A percentile compares a stretch with the other conserved stretches of the same genome.
Conservation (phyloP, 2,113 vertebrate genomes). For the Empidonax traillii region DNA sequence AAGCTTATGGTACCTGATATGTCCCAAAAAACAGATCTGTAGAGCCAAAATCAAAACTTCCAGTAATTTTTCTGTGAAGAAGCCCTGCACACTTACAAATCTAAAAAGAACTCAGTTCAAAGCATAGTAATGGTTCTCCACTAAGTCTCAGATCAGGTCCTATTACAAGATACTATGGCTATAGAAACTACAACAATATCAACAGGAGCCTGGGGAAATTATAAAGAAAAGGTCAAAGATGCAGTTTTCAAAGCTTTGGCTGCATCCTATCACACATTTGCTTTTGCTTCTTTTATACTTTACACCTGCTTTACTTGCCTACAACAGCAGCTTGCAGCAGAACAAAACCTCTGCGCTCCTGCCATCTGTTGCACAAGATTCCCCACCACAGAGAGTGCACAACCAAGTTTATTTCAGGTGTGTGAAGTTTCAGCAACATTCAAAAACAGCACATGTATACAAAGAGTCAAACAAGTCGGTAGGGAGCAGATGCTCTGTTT, state of each 20-base stretch:
- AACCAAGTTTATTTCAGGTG: not conserved
- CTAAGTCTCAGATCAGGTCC: not conserved
- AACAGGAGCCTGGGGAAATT: not conserved
- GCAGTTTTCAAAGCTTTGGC: not conserved
- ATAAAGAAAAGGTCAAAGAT: not conserved
- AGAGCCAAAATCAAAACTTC: not conserved
- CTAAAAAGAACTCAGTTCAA: not conserved
- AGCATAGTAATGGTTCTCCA: not conserved
- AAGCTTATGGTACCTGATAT: not conserved
- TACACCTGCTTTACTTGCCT: not conserved
- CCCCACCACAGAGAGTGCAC: not conserved
- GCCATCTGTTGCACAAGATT: not conserved
- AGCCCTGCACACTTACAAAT: not conserved
- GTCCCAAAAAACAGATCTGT: not conserved
- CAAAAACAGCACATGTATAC: not conserved
- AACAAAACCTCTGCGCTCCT: not conserved
- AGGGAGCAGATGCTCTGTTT: not conserved
- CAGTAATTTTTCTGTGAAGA: not conserved
- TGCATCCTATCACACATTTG: not conserved
- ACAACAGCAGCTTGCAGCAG: not conserved
- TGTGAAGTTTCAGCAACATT: not conserved
- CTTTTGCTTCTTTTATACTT: accelerated
- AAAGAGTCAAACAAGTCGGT: not conserved
- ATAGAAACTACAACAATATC: not conserved
- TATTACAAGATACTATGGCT: not conserved